phyloP scores from a whole-genome alignment of 2,888 invertebrate genomes.

The Nebria brevicollis region DNA sequence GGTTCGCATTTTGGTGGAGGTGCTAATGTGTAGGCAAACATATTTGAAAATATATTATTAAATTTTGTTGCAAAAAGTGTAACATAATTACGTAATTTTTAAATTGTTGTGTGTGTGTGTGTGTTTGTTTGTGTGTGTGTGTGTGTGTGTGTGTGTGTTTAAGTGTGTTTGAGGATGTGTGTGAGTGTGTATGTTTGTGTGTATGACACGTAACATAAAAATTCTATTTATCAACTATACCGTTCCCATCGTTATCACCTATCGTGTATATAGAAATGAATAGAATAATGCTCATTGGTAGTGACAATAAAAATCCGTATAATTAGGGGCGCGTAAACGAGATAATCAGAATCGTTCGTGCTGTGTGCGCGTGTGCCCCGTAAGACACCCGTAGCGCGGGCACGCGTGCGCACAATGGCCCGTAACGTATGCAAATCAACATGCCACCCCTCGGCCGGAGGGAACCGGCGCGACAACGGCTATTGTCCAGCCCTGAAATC shows the following conservation, averaged over 20 bases:
- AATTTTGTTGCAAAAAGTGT: no score
- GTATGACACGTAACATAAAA: no score
- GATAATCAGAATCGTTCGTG: constrained; percentile 26
- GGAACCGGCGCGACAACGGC: not conserved
- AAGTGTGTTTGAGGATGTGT: no score
- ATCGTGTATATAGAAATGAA: not conserved
- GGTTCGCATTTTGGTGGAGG: not conserved
- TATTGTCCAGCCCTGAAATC: not conserved
- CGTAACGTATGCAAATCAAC: constrained; percentile 16
- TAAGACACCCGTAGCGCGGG: constrained; percentile 2
- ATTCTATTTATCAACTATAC: no score
- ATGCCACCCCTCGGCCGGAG: not conserved
- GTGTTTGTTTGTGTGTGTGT: no score
- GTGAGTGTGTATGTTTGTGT: no score
- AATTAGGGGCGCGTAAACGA: constrained; percentile 29
- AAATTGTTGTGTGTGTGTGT: no score
- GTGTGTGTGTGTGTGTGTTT: no score
- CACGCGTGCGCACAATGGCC: constrained; percentile 13
- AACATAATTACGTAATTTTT: no score
- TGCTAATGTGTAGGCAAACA: not conserved
- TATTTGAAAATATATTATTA: no score
- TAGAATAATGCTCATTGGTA: not conserved
- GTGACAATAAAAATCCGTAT: constrained; percentile 45
- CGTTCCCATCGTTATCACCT: not conserved
- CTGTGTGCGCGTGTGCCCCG: constrained; percentile 7